Base-by-base conservation (phyloP, 2,797 vertebrate genomes). In the Rhinatrema bivittatum region DNA sequence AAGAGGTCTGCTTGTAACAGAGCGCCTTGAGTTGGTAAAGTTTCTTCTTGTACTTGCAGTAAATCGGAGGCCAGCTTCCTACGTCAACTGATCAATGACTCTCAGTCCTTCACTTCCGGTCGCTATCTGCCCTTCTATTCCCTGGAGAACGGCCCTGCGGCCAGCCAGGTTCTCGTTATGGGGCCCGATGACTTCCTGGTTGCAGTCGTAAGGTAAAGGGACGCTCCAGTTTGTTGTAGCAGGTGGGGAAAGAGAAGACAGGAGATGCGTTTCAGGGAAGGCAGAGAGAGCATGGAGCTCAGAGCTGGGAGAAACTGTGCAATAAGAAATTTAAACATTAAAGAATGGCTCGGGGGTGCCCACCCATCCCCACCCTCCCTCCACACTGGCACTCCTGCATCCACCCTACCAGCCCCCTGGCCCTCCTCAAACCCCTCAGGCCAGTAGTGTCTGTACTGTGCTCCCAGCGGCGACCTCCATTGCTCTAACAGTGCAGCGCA, bases 121-220 rank as follows among this genome's bases (percentile, higher is more conserved):
- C 85, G 89, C 17, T 89, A 62, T 31, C 33, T 78, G 10, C 65
- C 80, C 11, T 77, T 67, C 15, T 85, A 87, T 22, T 60, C 82
- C 2, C 14, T 88, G 52, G 83, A 87, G 5, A 68, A 82, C 0
- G 86, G 81, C 1, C 51, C 82, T 0, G 68, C 82, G 1, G 80
- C 89, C 15, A 89, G 94, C 45, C 95, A 97, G 68, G 93, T 98
- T 60, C 83, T 94, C 38, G 81, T 98, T 42, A 94, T 99, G 89
- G 96, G 96, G 27, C 91, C 93, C 0, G 96, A 99, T 3, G 90
- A 99, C 74, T 82, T 91, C 62, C 97, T 98, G 1, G 94, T 99
- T 7, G 91, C 93, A 2, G 79, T 93, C 32, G 86, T 96, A 65
- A 97, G 96, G 96, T 95, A 70, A 49, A 32, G 16, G 25, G 6